These are phyloP conservation scores for Tetranychus cinnabarinus DNA, from an alignment of 1,140 invertebrate genomes.

Conservation along the genomic window DNA sequence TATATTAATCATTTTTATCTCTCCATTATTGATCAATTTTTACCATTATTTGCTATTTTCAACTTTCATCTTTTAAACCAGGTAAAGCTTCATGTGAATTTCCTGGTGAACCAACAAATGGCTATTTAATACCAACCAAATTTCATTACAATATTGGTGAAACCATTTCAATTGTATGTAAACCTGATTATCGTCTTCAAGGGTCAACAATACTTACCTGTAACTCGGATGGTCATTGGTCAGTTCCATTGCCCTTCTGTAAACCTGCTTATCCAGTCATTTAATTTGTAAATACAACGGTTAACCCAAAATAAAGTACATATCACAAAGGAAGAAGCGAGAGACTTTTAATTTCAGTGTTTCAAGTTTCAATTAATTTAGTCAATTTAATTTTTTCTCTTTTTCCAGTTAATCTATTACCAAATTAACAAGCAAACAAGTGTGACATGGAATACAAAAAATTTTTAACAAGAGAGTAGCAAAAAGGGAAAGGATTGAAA, in stretches of 20 bases:
- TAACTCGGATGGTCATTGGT: slow-evolving; percentile 14
- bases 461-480: no score
- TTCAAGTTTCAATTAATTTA: no score
- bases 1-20: no score
- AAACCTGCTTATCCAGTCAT: background rate
- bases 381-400: no score
- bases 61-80: slow-evolving; percentile 15
- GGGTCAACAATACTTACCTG: slow-evolving; percentile 8
- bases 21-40: background rate
- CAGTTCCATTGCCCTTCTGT: slow-evolving; percentile 14
- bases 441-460: no score
- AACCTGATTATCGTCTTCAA: slow-evolving; percentile 27
- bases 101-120: slow-evolving; percentile 42
- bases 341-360: no score
- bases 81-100: slow-evolving; percentile 48
- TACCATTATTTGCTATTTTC: background rate
- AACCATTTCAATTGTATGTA: slow-evolving; percentile 41
- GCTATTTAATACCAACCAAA: slow-evolving; percentile 40
- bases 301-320: background rate
- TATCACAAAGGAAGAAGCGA: no score
- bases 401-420: no score
- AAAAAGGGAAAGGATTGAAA: no score
- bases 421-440: no score
- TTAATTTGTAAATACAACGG: background rate
- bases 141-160: slow-evolving; percentile 50